Percentiles rank a stretch among this genome's conserved stretches.
Conservation (phyloP, 2,797 vertebrate species). For the Muraenolepis orangiensis region DNA sequence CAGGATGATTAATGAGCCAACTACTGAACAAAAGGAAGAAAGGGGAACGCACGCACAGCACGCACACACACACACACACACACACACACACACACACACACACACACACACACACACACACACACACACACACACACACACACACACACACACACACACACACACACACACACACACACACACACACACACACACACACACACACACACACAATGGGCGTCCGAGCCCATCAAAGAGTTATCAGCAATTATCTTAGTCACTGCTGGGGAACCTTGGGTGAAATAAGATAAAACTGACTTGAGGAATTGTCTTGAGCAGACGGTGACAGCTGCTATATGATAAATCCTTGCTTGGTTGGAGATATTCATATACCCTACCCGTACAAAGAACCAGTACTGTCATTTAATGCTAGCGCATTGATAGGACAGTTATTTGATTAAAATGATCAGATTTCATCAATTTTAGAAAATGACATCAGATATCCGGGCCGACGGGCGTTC, state of each 20-base stretch:
- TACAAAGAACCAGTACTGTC: neutral
- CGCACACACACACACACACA: conserved; percentile 14
- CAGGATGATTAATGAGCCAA: conserved; percentile 57
- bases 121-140: no score
- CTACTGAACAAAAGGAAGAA: conserved; percentile 60
- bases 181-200: no score
- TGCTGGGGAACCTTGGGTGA: neutral
- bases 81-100: conserved; percentile 47
- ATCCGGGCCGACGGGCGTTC: neutral
- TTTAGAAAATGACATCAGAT: neutral
- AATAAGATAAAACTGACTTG: neutral
- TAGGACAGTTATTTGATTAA: neutral
- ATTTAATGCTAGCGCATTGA: neutral
- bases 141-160: neutral
- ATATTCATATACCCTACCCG: neutral
- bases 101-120: neutral
- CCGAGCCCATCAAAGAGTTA: neutral
- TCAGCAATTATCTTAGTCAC: neutral
- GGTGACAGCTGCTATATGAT: neutral
- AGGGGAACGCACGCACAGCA: conserved; percentile 57
- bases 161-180: neutral
- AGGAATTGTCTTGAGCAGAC: neutral
- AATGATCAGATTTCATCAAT: no score
- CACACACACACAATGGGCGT: neutral
- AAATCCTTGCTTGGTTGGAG: neutral